A percentile compares a stretch with the other conserved stretches of the same genome.
These are phyloP conservation scores for Lepidonotus clava DNA, from an alignment of 2,888 invertebrate species.

Conservation along the genomic window DNA sequence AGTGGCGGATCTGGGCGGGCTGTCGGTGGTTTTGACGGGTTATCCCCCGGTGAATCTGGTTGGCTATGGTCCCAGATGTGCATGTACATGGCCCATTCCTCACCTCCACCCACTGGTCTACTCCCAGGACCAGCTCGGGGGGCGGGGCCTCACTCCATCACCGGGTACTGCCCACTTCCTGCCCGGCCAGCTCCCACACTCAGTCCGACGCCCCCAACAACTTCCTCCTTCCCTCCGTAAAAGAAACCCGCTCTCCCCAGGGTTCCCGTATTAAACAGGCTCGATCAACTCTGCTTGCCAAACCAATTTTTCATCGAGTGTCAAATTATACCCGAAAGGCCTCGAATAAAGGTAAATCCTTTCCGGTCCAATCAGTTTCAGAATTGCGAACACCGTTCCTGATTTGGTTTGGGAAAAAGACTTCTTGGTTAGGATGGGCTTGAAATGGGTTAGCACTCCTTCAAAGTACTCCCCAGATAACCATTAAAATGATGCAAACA, in stretches of 20 bases:
- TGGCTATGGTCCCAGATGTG: constrained; percentile 44
- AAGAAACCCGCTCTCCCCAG: constrained; percentile 6
- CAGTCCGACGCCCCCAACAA: not conserved
- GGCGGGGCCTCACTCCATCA: not conserved
- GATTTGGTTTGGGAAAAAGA: too few species aligned
- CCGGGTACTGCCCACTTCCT: not conserved
- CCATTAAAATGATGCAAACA: too few species aligned
- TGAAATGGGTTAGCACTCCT: too few species aligned
- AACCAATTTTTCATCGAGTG: not conserved
- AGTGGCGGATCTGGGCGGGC: too few species aligned
- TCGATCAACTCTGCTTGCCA: not conserved
- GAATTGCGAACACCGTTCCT: too few species aligned
- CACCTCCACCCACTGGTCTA: not conserved
- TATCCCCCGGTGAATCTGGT: too few species aligned
- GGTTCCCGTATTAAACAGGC: not conserved
- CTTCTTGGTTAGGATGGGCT: too few species aligned
- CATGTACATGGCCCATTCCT: constrained; percentile 34
- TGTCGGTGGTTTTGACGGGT: not conserved
- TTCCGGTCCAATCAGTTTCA: constrained; percentile 14
- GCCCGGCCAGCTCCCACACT: not conserved
- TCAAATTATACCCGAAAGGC: constrained; percentile 20
- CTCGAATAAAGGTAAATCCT: constrained; percentile 7
- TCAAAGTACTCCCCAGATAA: too few species aligned
- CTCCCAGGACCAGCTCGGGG: constrained; percentile 7
- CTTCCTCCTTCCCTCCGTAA: constrained; percentile 29